Evolutionary conservation across 2,113 vertebrate genomes (phyloP), one percentile per base, ranked within the genome.

Genomic region (Myodes glareolus): DNA sequence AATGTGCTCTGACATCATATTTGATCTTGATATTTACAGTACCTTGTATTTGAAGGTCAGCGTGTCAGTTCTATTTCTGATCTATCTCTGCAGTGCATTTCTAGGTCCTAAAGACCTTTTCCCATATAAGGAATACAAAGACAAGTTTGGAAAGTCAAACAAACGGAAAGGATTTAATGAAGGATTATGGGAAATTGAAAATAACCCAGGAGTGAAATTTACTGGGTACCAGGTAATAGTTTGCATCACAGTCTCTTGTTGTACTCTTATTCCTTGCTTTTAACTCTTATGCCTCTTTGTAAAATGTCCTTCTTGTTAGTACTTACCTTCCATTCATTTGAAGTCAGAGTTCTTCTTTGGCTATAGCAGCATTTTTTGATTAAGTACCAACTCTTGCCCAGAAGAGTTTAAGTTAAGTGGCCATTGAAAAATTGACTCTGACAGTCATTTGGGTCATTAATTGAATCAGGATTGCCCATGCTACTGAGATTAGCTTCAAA

Each of bases 161-260:
- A 99, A 99, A 98, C 99, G 99, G 98, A 99, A 99, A 99, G 99
- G 99, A 94, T 99, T 99, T 98, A 99, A 99, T 72, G 99, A 99
- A 99, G 99, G 99, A 95, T 98, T 99, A 96, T 99, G 99, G 99
- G 99, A 99, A 98, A 99, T 99, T 88, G 99, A 99, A 98, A 99
- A 99, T 98, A 99, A 99, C 98, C 99, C 99, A 2, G 99, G 99
- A 95, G 99, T 99, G 96, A 99, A 99, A 98, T 99, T 99, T 98
- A 99, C 99, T 76, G 99, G 99, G 95, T 99, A 99, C 96, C 99
- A 99, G 99, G 99, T 99, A 98, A 95, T 95, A 47, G 39, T 93
- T 97, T 98, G 73, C 67, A 88, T 98, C 93, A 36, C 94, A 7
- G 90, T 97, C 86, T 45, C 97, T 93, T 93, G 17, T 77, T 81